Evolutionary conservation across 2,888 invertebrate genomes (phyloP).

Genomic region (Hydrotaea diabolus): DNA sequence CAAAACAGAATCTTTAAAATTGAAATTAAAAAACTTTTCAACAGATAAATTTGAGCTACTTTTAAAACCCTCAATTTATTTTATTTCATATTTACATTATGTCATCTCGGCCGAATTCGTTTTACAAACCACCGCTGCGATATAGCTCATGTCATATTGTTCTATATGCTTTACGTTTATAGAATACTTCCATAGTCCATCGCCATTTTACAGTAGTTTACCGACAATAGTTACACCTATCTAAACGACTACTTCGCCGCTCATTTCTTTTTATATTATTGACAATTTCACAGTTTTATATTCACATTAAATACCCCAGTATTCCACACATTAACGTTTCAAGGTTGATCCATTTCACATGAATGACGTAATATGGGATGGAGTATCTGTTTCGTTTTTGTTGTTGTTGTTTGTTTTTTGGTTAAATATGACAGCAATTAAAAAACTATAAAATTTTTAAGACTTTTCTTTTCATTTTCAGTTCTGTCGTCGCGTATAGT

Average conservation of each 20-base stretch:
- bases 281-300: slow-evolving; percentile 10
- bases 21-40: too few relatives aligned
- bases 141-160: too few relatives aligned
- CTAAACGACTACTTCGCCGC: background rate
- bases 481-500: background rate
- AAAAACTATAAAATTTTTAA: slow-evolving; percentile 34
- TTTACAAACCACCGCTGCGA: too few relatives aligned
- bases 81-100: too few relatives aligned
- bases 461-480: background rate
- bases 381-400: slow-evolving; percentile 3
- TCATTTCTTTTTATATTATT: slow-evolving; percentile 2
- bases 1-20: too few relatives aligned
- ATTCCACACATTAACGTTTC: background rate
- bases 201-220: background rate
- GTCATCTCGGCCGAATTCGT: too few relatives aligned
- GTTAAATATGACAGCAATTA: slow-evolving; percentile 30
- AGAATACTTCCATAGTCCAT: background rate
- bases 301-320: background rate
- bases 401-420: background rate
- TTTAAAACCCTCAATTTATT: too few relatives aligned
- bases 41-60: too few relatives aligned
- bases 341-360: slow-evolving; percentile 31
- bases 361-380: slow-evolving; percentile 28
- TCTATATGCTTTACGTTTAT: too few relatives aligned
- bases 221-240: background rate